Percentiles rank a stretch among this genome's conserved stretches.
Conservation (phyloP, 2,888 invertebrate species). For the Agapostemon virescens region DNA sequence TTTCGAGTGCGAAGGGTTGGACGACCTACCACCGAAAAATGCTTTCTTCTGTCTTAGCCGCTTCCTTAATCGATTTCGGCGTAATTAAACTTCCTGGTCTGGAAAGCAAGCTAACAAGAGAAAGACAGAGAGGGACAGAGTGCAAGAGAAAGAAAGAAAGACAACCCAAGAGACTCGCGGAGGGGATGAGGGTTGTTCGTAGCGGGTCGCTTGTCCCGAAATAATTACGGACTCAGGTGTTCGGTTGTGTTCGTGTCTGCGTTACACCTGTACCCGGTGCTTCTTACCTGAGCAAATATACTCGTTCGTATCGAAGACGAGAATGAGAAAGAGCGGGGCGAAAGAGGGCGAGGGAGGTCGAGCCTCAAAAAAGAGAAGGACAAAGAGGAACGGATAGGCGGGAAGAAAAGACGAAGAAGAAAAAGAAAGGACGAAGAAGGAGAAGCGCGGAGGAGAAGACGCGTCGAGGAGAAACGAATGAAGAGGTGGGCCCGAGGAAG, state of each 20-base stretch:
- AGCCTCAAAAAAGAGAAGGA: neutral
- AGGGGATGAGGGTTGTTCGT: neutral
- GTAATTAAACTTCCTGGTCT: slow-evolving; percentile 55
- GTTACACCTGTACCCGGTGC: slow-evolving; percentile 68
- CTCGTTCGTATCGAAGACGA: slow-evolving; percentile 61
- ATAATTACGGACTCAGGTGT: slow-evolving; percentile 68
- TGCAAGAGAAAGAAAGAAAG: neutral
- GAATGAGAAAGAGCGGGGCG: neutral
- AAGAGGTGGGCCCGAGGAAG: neutral
- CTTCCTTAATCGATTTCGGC: slow-evolving; percentile 59
- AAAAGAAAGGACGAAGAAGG: neutral
- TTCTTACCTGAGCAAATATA: slow-evolving; percentile 67
- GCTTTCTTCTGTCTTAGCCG: neutral
- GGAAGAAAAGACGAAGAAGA: neutral
- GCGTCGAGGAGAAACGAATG: slow-evolving; percentile 8
- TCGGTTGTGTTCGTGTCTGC: slow-evolving; percentile 53
- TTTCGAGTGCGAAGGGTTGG: no score
- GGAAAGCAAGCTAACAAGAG: neutral
- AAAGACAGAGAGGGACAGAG: no score
- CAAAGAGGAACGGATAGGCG: neutral
- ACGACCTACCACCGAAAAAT: neutral
- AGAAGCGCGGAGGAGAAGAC: neutral
- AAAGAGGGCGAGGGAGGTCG: neutral
- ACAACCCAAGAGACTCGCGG: neutral
- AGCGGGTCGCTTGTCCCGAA: slow-evolving; percentile 35